Evolutionary conservation across 2,113 vertebrate species (phyloP).

Genomic region (Sceloporus undulatus): DNA sequence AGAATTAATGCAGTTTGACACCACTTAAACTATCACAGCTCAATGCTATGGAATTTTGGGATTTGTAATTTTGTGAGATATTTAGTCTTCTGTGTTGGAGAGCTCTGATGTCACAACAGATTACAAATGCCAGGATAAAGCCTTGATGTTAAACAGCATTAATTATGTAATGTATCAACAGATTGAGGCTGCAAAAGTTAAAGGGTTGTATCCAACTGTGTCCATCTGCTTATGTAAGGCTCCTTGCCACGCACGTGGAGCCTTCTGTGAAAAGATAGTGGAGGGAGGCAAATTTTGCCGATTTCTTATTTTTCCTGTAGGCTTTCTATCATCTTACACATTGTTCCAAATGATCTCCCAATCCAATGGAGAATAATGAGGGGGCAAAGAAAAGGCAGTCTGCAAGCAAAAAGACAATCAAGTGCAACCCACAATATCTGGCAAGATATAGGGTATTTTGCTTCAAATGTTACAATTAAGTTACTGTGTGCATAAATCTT

Average conservation of each 20-base stretch:
- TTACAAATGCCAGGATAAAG: no score
- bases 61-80: no score
- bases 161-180: no score
- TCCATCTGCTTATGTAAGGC: not conserved
- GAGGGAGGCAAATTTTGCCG: not conserved
- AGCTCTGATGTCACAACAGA: no score
- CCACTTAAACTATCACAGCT: no score
- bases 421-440: not conserved
- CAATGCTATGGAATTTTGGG: no score
- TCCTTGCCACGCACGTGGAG: not conserved
- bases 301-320: not conserved
- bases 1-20: no score
- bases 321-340: not conserved
- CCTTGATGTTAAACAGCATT: no score
- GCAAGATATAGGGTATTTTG: not conserved
- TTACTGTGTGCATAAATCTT: not conserved
- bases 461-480: not conserved
- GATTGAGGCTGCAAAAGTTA: not conserved
- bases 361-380: not conserved
- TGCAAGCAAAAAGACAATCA: not conserved
- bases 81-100: no score
- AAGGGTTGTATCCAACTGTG: not conserved
- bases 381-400: not conserved
- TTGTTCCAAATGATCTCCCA: not conserved
- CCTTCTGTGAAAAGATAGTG: not conserved